phyloP scores from a whole-genome alignment of 2,888 invertebrate species.

The Antheraea yamamai region DNA sequence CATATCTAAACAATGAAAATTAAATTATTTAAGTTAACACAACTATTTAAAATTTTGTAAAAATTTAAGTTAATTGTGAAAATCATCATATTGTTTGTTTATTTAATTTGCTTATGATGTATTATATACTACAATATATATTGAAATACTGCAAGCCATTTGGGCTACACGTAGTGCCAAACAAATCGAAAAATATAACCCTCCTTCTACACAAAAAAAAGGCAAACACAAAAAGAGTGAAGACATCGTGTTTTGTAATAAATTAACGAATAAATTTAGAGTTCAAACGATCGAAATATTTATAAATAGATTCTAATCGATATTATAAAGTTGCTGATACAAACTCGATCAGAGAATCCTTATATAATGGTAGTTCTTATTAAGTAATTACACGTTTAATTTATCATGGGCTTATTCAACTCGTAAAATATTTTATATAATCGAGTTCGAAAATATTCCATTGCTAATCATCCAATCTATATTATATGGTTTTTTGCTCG shows the following conservation, averaged over 20 bases:
- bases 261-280: background rate
- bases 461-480: conserved; percentile 18
- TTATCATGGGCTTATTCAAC: conserved; percentile 10
- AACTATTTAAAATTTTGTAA: too few relatives aligned
- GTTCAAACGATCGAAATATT: background rate
- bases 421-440: conserved; percentile 8
- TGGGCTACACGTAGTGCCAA: too few relatives aligned
- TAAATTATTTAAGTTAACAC: too few relatives aligned
- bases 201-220: background rate
- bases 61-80: too few relatives aligned
- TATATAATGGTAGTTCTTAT: background rate
- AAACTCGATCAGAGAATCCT: background rate
- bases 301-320: background rate
- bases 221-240: background rate
- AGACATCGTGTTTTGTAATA: background rate
- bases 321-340: background rate
- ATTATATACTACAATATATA: too few relatives aligned
- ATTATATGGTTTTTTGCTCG: conserved; percentile 16
- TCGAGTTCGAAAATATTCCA: conserved; percentile 17
- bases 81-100: too few relatives aligned
- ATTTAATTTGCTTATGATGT: too few relatives aligned
- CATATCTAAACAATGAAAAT: too few relatives aligned
- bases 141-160: too few relatives aligned
- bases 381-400: conserved; percentile 1
- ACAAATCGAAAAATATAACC: too few relatives aligned